Evolutionary conservation across 2,888 invertebrate genomes (phyloP), one percentile per base, ranked within the genome.

Genomic region (Pterostichus madidus): DNA sequence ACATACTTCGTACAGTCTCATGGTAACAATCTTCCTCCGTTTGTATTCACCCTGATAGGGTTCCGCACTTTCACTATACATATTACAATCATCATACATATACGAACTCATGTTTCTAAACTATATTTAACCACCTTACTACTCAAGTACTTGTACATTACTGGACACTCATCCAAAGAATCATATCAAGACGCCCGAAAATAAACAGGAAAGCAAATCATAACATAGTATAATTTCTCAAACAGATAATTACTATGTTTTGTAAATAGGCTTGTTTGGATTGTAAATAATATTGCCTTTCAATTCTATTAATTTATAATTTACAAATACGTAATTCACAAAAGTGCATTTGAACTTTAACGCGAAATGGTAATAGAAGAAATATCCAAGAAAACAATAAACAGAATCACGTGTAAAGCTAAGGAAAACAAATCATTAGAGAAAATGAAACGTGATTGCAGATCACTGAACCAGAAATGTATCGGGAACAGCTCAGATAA

Each of bases 201-300:
- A 71, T 71, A 71, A 71, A 71, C 68, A 71, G 68, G 68, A 71
- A 71, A 15, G 13, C n/a, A 13, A 52, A 71, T 44, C 17, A 52
- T 5, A 52, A 52, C 52, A 52, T 52, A 52, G 13, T 15, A 17
- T 44, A 64, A 7, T 32, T 32, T 31, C 32, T n/a, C 49, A 49
- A n/a, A n/a, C n/a, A n/a, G n/a, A n/a, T 46, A 39, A 71, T 71
- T 71, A 71, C 10, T 3, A 31, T 64, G 35, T 35, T 35, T 64
- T n/a, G 11, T 64, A 64, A 64, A 39, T 35, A 32, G 39, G 8
- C 8, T 1, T 5, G 39, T 2, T 64, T 35, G 24, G 24, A 24
- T 24, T 8, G 39, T 39, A 39, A 39, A 39, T 39, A 39, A 39
- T 39, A 39, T 8, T 39, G 3, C 0, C 8, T 39, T 39, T 39